phyloP scores from a whole-genome alignment of 1,140 invertebrate genomes.

The Melanaphis sacchari region DNA sequence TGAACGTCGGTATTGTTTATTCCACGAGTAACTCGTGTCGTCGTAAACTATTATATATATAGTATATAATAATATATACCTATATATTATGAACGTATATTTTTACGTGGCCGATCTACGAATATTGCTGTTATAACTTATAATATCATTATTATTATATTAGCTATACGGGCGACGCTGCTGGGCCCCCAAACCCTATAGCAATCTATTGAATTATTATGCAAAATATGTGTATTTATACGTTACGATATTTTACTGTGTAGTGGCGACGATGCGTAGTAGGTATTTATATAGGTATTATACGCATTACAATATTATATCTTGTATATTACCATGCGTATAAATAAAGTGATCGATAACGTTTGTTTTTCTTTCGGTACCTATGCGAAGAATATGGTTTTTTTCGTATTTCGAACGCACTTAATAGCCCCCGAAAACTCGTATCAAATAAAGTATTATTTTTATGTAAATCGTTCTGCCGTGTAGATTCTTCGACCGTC shows the following conservation, averaged over 20 bases:
- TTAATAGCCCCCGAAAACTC: conserved; percentile 25
- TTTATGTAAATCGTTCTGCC: conserved; percentile 35
- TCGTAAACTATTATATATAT: background rate
- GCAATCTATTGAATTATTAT: conserved; percentile 15
- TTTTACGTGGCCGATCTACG: background rate
- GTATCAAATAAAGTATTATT: conserved; percentile 43
- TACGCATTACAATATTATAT: background rate
- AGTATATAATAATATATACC: background rate
- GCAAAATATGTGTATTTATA: background rate
- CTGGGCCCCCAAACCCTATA: background rate
- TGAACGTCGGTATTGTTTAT: conserved; percentile 6
- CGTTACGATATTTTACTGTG: background rate
- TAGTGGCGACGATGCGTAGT: background rate
- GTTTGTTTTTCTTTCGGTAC: background rate
- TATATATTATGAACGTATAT: too few species aligned
- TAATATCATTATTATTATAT: background rate
- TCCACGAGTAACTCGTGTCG: background rate
- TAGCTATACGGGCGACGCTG: background rate
- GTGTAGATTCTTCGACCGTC: conserved; percentile 8
- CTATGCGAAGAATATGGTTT: background rate
- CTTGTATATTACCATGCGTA: background rate
- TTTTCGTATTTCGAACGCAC: background rate
- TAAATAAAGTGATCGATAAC: background rate
- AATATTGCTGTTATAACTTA: background rate
- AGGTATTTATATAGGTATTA: background rate